Evolutionary conservation across 2,888 invertebrate species (phyloP).

Genomic region (Patella pellucida): DNA sequence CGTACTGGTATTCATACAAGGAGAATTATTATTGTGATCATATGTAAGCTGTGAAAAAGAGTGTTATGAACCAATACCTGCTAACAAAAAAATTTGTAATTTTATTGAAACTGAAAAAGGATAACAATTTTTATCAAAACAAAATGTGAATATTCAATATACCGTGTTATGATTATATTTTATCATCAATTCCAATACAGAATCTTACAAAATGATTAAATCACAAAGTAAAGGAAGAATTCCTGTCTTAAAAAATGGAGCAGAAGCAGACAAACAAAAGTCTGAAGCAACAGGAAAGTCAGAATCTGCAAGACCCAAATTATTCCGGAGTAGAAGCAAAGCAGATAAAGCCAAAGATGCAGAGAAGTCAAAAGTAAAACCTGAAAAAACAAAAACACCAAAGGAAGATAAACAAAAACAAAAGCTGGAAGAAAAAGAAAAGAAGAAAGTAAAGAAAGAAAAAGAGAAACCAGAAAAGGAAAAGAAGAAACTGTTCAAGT

Average conservation of each 20-base stretch:
- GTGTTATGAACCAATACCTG: too few species aligned
- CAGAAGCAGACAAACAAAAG: background rate
- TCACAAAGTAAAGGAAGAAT: background rate
- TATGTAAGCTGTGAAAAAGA: too few species aligned
- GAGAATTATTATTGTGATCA: too few species aligned
- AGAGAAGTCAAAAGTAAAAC: background rate
- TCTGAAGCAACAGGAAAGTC: background rate
- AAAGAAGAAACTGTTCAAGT: slow-evolving; percentile 13
- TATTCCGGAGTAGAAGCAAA: background rate
- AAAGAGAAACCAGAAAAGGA: slow-evolving; percentile 17
- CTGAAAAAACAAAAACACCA: background rate
- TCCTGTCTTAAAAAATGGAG: slow-evolving; percentile 3
- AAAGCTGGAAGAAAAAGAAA: slow-evolving; percentile 16
- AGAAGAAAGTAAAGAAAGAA: slow-evolving; percentile 11
- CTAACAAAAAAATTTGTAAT: too few species aligned
- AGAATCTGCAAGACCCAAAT: background rate
- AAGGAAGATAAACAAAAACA: slow-evolving; percentile 13
- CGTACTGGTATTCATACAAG: too few species aligned
- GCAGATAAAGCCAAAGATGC: background rate
- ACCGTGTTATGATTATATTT: too few species aligned
- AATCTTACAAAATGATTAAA: background rate
- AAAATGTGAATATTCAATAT: too few species aligned
- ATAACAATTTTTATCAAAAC: too few species aligned
- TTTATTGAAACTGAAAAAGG: too few species aligned
- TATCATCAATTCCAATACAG: too few species aligned